These are phyloP conservation scores for Dryas iulia DNA, from an alignment of 1,140 invertebrate genomes.

Conservation along the genomic window DNA sequence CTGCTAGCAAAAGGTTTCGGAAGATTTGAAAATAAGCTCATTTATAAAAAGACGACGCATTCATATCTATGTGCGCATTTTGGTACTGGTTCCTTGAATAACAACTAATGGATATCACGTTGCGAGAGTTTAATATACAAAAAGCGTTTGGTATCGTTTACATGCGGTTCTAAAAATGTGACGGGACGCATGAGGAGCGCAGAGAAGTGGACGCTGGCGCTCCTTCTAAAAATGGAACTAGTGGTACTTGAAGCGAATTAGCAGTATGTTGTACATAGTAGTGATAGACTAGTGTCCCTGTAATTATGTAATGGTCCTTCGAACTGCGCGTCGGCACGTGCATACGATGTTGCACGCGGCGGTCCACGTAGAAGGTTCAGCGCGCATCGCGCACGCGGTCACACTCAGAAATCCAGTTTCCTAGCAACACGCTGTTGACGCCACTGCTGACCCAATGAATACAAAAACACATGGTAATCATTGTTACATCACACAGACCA, in stretches of 20 bases:
- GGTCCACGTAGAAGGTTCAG: conserved; percentile 64
- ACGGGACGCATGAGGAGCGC: conserved; percentile 59
- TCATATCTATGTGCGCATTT: conserved; percentile 58
- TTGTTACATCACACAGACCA: conserved; percentile 69
- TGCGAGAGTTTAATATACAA: conserved; percentile 28
- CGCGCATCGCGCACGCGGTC: conserved; percentile 71
- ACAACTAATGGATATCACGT: conserved; percentile 36
- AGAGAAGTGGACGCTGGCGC: conserved; percentile 61
- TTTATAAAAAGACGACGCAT: conserved; percentile 39
- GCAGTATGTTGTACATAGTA: conserved; percentile 49
- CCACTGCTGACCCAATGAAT: conserved; percentile 71
- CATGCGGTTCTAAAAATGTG: conserved; percentile 77
- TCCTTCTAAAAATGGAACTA: conserved; percentile 77
- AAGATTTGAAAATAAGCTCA: conserved; percentile 14
- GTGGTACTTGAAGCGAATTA: conserved; percentile 49
- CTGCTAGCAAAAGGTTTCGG: neutral
- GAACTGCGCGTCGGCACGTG: conserved; percentile 57
- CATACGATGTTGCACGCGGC: conserved; percentile 56
- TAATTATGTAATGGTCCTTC: conserved; percentile 73
- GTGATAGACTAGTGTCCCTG: conserved; percentile 42
- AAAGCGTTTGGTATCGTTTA: conserved; percentile 67
- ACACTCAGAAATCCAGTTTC: conserved; percentile 63
- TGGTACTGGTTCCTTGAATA: conserved; percentile 44
- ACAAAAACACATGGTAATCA: conserved; percentile 73
- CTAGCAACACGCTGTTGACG: conserved; percentile 79